Evolutionary conservation across 2,888 invertebrate species (phyloP).

Genomic region (Hyppa rectilinea): DNA sequence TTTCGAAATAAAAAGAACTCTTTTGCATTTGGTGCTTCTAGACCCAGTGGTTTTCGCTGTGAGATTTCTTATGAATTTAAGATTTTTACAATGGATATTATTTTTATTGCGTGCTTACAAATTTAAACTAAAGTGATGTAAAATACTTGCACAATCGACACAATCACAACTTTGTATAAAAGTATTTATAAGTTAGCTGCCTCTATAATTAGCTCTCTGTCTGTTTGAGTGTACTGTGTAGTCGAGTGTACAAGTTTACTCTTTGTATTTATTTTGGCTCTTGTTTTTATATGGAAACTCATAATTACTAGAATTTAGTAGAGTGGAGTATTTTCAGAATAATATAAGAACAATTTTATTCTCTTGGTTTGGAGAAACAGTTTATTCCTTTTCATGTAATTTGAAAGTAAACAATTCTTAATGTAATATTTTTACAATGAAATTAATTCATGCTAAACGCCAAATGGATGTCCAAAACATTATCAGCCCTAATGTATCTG

Average conservation of each 20-base stretch:
- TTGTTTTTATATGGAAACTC: slow-evolving; percentile 1
- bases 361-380: background rate
- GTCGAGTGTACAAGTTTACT: background rate
- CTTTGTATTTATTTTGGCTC: background rate
- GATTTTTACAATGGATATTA: too few species aligned
- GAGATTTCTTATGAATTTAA: too few species aligned
- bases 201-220: background rate
- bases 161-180: background rate
- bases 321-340: background rate
- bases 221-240: background rate
- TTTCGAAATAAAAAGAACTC: too few species aligned
- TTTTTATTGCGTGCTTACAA: background rate
- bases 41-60: too few species aligned
- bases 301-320: background rate
- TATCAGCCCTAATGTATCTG: too few species aligned
- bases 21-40: too few species aligned
- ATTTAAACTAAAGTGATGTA: background rate
- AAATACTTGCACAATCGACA: background rate
- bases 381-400: background rate
- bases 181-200: background rate
- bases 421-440: too few species aligned
- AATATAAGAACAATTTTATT: background rate
- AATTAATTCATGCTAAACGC: too few species aligned
- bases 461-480: background rate
- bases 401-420: too few species aligned